Base-by-base conservation (phyloP, 2,888 invertebrate species). In the Lepeophtheirus nordmannii region DNA sequence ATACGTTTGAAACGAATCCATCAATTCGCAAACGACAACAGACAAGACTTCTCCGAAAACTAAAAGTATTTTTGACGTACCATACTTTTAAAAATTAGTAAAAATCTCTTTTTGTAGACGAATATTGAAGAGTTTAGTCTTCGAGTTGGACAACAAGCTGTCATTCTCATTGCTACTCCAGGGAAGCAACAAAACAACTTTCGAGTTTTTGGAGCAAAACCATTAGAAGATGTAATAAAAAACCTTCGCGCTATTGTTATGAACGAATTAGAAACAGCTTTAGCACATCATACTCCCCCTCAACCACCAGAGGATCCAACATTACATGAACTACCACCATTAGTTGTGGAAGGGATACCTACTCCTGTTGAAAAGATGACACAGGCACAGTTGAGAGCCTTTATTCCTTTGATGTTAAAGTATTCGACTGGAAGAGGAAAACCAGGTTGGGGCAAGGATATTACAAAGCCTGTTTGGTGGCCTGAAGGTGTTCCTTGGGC, bases 291-390 rank as follows among this genome's bases (percentile, higher is more conserved):
- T 77, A 87, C 88, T 68, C 90, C 93, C 72, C 87, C 87, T 17
- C 85, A 86, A 71, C 81, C 83, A 58, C 85, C 83, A 73, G 93
- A 94, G 73, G 93, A 91, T 79, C 89, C 93, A 7, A 86, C 89
- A 70, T 81, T 94, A 67, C 93, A 94, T 78, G 94, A 94, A 80
- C 79, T 96, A 76, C 96, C 96, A 69, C 92, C 93, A 59, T 81
- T 96, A 70, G 91, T 93, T 73, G 91, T 96, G 73, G 94, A 96
- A 78, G 94, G 94, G 69, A 96, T 94, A 75, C 94, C 94, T 69
- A 96, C 94, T 68, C 93, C 94, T 17, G 93, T 96, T 0, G 94
- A 96, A 79, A 96, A 96, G 82, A 96, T 96, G 96, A 96, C 94
- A 56, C 93, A 94, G 80, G 94, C 94, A 66, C 94, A 96, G 78